phyloP scores from a whole-genome alignment of 2,797 vertebrate genomes.

The Triplophysa yarkandensis region DNA sequence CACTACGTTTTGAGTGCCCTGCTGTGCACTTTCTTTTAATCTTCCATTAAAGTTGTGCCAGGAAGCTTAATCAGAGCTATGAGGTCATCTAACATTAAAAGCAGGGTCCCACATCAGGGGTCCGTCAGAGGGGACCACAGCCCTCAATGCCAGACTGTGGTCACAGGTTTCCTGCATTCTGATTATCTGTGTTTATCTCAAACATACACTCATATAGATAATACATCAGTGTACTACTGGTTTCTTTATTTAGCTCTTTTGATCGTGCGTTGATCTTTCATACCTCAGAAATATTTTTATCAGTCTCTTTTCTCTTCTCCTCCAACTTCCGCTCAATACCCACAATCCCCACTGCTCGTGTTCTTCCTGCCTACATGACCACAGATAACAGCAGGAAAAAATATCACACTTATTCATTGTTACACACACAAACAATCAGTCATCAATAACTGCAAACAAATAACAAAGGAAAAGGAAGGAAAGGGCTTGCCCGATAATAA shows the following conservation, averaged over 20 bases:
- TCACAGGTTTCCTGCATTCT: neutral
- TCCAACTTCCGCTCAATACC: slow-evolving; percentile 97
- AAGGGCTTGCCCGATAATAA: slow-evolving; percentile 43
- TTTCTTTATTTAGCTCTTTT: neutral
- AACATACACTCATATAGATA: neutral
- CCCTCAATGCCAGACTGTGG: neutral
- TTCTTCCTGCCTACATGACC: slow-evolving; percentile 84
- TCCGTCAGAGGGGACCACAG: neutral
- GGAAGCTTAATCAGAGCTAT: slow-evolving; percentile 69
- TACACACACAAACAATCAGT: slow-evolving; percentile 20
- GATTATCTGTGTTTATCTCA: neutral
- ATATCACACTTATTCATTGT: slow-evolving; percentile 39
- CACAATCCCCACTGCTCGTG: slow-evolving; percentile 95
- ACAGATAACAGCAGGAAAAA: slow-evolving; percentile 50
- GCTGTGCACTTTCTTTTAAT: slow-evolving; percentile 73
- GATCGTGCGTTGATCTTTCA: neutral
- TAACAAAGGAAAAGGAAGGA: slow-evolving; percentile 49
- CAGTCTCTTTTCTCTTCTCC: slow-evolving; percentile 97
- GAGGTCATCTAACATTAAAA: slow-evolving; percentile 38
- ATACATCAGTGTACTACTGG: neutral
- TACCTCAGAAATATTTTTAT: slow-evolving; percentile 99
- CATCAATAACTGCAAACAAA: slow-evolving; percentile 33
- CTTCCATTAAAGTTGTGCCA: slow-evolving; percentile 77
- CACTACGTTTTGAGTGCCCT: slow-evolving; percentile 78
- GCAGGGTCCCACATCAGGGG: slow-evolving; percentile 8